These are phyloP conservation scores for Temnothorax rugatulus DNA, from an alignment of 2,888 invertebrate genomes.

Conservation along the genomic window DNA sequence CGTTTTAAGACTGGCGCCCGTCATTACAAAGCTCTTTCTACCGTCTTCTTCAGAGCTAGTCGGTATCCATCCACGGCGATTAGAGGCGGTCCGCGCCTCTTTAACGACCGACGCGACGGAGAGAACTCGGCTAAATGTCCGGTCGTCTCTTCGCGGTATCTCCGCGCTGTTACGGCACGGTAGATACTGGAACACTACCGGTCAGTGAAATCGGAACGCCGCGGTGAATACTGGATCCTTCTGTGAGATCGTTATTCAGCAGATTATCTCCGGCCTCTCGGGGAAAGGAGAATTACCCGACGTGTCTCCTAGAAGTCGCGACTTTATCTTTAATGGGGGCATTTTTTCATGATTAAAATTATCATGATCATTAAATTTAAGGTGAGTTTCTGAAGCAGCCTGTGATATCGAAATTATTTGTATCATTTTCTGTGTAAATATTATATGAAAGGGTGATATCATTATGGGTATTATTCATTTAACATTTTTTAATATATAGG, in stretches of 20 bases:
- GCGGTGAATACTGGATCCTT: slow-evolving; percentile 14
- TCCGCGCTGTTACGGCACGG: slow-evolving; percentile 33
- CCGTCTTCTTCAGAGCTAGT: not conserved
- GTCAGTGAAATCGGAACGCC: slow-evolving; percentile 45
- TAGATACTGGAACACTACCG: slow-evolving; percentile 45
- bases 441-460: not conserved
- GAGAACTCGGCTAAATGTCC: slow-evolving; percentile 36
- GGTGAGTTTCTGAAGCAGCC: not conserved
- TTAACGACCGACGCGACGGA: slow-evolving; percentile 51
- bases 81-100: slow-evolving; percentile 36
- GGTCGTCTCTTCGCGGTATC: not conserved
- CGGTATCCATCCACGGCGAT: slow-evolving; percentile 56
- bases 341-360: slow-evolving; percentile 10
- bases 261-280: slow-evolving; percentile 28
- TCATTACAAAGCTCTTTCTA: slow-evolving; percentile 60
- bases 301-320: not conserved
- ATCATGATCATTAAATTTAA: slow-evolving; percentile 7
- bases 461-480: not conserved
- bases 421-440: not conserved
- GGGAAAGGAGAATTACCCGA: slow-evolving; percentile 6
- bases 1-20: slow-evolving; percentile 57
- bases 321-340: slow-evolving; percentile 5
- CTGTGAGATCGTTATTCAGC: slow-evolving; percentile 33
- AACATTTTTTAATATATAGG: not conserved
- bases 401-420: not conserved